Percentiles rank a stretch among this genome's conserved stretches.
phyloP scores from a whole-genome alignment of 2,888 invertebrate species.

The Mycalesis mineus region DNA sequence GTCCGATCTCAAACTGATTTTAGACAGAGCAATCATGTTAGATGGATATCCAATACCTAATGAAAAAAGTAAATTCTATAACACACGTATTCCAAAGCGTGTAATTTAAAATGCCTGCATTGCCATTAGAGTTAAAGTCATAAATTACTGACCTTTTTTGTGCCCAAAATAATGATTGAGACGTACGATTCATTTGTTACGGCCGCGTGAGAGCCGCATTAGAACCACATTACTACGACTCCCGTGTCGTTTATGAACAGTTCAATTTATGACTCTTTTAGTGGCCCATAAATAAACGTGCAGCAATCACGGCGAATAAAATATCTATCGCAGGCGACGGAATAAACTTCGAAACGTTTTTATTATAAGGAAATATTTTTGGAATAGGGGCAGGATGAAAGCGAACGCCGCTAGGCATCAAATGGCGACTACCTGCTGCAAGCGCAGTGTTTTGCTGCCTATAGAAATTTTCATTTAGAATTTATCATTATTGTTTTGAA shows the following conservation, averaged over 20 bases:
- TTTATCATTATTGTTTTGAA: too few species aligned
- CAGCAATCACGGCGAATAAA: slow-evolving; percentile 65
- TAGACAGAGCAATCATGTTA: not conserved
- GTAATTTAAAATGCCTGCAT: slow-evolving; percentile 21
- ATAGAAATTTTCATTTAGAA: slow-evolving; percentile 49
- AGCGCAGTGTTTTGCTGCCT: slow-evolving; percentile 32
- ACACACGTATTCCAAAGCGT: slow-evolving; percentile 15
- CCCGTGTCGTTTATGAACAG: slow-evolving; percentile 50
- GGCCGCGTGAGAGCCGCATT: slow-evolving; percentile 57
- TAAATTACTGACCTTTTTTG: slow-evolving; percentile 30
- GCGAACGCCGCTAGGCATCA: slow-evolving; percentile 70
- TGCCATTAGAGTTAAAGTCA: slow-evolving; percentile 25
- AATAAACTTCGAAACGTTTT: slow-evolving; percentile 69
- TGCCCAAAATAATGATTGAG: slow-evolving; percentile 30
- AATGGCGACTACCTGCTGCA: slow-evolving; percentile 66
- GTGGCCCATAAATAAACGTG: slow-evolving; percentile 66
- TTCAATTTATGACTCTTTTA: slow-evolving; percentile 72
- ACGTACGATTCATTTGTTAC: slow-evolving; percentile 49
- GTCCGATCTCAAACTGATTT: not conserved
- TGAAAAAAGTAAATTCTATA: slow-evolving; percentile 11
- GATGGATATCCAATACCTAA: not conserved
- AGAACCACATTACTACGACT: slow-evolving; percentile 38
- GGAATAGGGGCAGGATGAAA: slow-evolving; percentile 70
- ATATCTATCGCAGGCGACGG: slow-evolving; percentile 62
- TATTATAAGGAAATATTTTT: slow-evolving; percentile 74